A percentile compares a stretch with the other conserved stretches of the same genome.
Conservation (phyloP, 2,888 invertebrate species). For the Rhorus exstirpatorius region DNA sequence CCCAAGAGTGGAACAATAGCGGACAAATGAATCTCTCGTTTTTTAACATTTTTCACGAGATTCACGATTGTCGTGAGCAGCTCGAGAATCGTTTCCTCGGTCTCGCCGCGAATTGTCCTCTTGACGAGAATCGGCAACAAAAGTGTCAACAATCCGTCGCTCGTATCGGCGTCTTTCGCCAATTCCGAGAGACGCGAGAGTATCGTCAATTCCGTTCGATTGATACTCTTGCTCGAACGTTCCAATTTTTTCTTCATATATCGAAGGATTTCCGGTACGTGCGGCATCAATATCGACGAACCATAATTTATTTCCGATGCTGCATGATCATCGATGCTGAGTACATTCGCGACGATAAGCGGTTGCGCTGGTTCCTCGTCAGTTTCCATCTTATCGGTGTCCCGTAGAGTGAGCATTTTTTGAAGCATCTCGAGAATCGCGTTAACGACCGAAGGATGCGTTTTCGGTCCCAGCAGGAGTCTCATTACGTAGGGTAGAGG, state of each 20-base stretch:
- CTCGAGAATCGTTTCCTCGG: slow-evolving; percentile 90
- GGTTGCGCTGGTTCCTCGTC: slow-evolving; percentile 73
- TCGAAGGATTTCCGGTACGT: slow-evolving; percentile 91
- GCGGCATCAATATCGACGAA: slow-evolving; percentile 91
- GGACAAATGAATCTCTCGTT: slow-evolving; percentile 90
- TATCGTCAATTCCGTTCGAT: slow-evolving; percentile 91
- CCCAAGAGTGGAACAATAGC: slow-evolving; percentile 91
- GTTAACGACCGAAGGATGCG: slow-evolving; percentile 89
- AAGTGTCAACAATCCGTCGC: slow-evolving; percentile 90
- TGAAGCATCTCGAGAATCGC: slow-evolving; percentile 92
- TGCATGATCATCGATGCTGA: slow-evolving; percentile 70
- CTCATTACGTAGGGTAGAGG: slow-evolving; percentile 90
- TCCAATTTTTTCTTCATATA: slow-evolving; percentile 90
- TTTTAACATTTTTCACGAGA: slow-evolving; percentile 90
- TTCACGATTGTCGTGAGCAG: slow-evolving; percentile 92
- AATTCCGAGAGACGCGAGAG: slow-evolving; percentile 92
- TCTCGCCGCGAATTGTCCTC: slow-evolving; percentile 88
- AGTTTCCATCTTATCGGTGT: slow-evolving; percentile 86
- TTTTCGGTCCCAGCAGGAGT: slow-evolving; percentile 91
- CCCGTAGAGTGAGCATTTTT: slow-evolving; percentile 90
- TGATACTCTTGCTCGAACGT: slow-evolving; percentile 88
- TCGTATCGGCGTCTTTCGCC: slow-evolving; percentile 89
- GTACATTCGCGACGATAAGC: slow-evolving; percentile 75
- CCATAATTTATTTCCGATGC: slow-evolving; percentile 89
- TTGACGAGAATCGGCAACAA: slow-evolving; percentile 91